Evolutionary conservation across 2,113 vertebrate genomes (phyloP), one percentile per base, ranked within the genome.

Genomic region (Colaptes auratus): DNA sequence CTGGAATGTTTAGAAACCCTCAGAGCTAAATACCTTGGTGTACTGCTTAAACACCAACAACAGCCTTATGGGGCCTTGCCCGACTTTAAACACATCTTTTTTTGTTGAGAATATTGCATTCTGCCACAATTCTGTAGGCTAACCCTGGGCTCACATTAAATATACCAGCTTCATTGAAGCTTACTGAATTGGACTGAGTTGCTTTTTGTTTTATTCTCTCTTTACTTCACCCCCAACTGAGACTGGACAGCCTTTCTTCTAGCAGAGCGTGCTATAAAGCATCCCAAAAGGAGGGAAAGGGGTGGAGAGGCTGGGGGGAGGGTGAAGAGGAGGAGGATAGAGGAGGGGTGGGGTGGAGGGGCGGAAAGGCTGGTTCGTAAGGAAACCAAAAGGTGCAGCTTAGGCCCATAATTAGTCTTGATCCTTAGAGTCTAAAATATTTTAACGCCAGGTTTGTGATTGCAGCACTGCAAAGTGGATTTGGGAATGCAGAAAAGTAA

Each of bases 321-420:
- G 78, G 74, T n/a, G 42, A 42, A 42, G 15, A 42, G 31, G 83
- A 72, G 36, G 48, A 97, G 96, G 96, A 98, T 96, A 96, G 84
- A 86, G 97, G 94, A 8, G 44, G 36, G 9, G 30, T 52, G 96
- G 82, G 94, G 89, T 66, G 35, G 6, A 39, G 36, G 10, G n/a
- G 83, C 64, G 39, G 55, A 14, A 9, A 60, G 59, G 11, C 66
- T 65, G 30, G 55, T 61, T 88, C 39, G 0, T 65, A 81, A 84
- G 90, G 58, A 98, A 98, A 98, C 97, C 98, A 98, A 98, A 98
- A 98, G 98, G 98, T 98, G 97, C 98, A 98, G 98, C 98, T 98
- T 98, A 99, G 98, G 98, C 97, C 98, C 98, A 98, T 99, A 99
- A 99, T 99, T 99, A 99, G 98, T 98, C 98, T 98, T 99, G 98